Percentiles rank a stretch among this genome's conserved stretches.
These are phyloP conservation scores for Psittacus erithacus DNA, from an alignment of 2,113 vertebrate genomes.

Conservation along the genomic window DNA sequence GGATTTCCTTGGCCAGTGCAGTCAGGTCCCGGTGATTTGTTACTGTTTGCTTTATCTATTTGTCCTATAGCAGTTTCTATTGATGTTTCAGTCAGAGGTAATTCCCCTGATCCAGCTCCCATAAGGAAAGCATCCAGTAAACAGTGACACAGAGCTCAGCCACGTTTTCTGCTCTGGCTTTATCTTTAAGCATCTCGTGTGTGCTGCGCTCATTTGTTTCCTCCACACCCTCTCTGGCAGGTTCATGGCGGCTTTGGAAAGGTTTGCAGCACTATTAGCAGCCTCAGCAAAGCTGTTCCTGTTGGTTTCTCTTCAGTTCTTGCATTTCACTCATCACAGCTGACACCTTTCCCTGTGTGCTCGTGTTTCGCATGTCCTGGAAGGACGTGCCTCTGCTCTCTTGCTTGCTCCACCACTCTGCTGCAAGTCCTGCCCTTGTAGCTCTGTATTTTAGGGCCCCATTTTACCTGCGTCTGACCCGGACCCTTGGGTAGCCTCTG, in stretches of 20 bases:
- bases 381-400: not conserved
- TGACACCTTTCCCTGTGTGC: not conserved
- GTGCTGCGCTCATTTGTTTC: not conserved
- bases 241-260: not conserved
- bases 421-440: not conserved
- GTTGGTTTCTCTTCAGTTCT: not conserved
- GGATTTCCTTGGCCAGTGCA: not conserved
- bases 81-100: not conserved
- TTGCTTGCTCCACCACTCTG: not conserved
- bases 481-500: not conserved
- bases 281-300: not conserved
- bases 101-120: not conserved
- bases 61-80: not conserved
- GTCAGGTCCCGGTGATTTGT: not conserved
- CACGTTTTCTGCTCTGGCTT: not conserved
- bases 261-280: not conserved
- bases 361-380: not conserved
- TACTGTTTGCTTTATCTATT: not conserved
- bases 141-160: not conserved
- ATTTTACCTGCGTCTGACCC: not conserved
- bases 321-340: not conserved
- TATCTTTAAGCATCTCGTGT: rapidly evolving
- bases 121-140: not conserved
- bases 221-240: not conserved
- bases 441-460: not conserved